A percentile compares a stretch with the other conserved stretches of the same genome.
These are phyloP conservation scores for Fopius arisanus DNA, from an alignment of 1,140 invertebrate species.

Conservation along the genomic window DNA sequence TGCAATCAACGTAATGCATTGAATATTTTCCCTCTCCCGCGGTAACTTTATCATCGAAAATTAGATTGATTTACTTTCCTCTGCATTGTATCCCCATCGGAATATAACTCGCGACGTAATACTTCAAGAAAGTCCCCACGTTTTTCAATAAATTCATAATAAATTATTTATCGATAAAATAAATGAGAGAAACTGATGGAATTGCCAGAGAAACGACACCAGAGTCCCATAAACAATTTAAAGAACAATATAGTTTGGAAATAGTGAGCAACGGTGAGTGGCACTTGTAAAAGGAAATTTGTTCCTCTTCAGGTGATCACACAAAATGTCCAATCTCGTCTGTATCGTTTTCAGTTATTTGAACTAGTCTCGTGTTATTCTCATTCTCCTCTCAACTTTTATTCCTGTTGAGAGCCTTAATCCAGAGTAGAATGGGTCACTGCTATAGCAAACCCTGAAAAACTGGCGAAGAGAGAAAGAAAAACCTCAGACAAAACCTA, in stretches of 20 bases:
- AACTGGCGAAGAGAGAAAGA: neutral
- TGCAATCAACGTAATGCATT: too few relatives aligned
- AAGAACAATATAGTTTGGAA: slow-evolving; percentile 13
- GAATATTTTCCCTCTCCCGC: too few relatives aligned
- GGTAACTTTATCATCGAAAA: too few relatives aligned
- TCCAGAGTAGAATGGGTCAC: neutral
- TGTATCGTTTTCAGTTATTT: neutral
- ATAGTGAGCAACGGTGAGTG: neutral
- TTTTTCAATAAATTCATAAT: too few relatives aligned
- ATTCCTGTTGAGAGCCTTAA: neutral
- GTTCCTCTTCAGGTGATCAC: neutral
- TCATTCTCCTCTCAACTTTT: neutral
- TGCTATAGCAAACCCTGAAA: neutral
- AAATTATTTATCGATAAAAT: neutral
- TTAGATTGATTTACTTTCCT: too few relatives aligned
- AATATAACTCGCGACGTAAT: too few relatives aligned
- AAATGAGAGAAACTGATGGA: neutral
- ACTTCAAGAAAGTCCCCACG: too few relatives aligned
- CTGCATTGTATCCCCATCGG: too few relatives aligned
- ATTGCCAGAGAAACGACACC: too few relatives aligned
- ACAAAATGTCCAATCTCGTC: slow-evolving; percentile 24
- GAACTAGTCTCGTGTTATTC: neutral
- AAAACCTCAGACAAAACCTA: neutral
- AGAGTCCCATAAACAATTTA: neutral
- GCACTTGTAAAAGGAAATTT: neutral